Evolutionary conservation across 2,113 vertebrate genomes (phyloP), one percentile per base, ranked within the genome.

Genomic region (Lepus europaeus): DNA sequence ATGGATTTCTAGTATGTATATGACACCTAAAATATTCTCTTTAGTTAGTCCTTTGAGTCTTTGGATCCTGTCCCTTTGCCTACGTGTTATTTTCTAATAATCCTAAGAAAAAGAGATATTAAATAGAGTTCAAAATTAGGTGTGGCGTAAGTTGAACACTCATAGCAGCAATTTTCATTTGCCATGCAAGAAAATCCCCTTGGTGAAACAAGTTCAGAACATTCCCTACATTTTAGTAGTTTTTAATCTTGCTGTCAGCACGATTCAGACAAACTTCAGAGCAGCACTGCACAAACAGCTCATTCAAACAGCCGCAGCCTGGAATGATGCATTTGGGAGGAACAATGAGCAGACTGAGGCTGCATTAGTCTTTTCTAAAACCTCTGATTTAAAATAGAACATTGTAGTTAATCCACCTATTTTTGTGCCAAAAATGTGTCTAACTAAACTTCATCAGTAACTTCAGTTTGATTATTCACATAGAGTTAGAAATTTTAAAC

Each of bases 81-180:
- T 3, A 2, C 64, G 6, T 33, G 6, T 23, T 82, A 27, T 20
- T 27, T 51, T 80, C 25, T 68, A 4, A 1, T 64, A 69, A 3
- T 68, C 0, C 9, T 19, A 5, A 49, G 31, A 39, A 87, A 85
- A 61, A 12, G 3, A 53, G 61, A 31, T 36, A 9, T 70, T 56
- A 69, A 49, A 73, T 61, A 53, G 20, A 23, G 12, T 84, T 87
- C 66, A 9, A 84, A 88, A 90, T 22, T 29, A 78, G 20, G 20
- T 23, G 20, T 36, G 14, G 9, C 90, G 2, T 59, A 49, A 87
- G 45, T 17, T 81, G 77, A 69, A 64, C 56, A 61, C 68, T 69
- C 51, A 49, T 29, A 56, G 72, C 8, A 88, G 90, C 29, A 17
- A 85, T 68, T 96, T 95, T 86, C 23, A 56, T 92, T 95, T 66